Conservation (phyloP, 2,888 invertebrate genomes). For the Branchinecta sandiegonensis region DNA sequence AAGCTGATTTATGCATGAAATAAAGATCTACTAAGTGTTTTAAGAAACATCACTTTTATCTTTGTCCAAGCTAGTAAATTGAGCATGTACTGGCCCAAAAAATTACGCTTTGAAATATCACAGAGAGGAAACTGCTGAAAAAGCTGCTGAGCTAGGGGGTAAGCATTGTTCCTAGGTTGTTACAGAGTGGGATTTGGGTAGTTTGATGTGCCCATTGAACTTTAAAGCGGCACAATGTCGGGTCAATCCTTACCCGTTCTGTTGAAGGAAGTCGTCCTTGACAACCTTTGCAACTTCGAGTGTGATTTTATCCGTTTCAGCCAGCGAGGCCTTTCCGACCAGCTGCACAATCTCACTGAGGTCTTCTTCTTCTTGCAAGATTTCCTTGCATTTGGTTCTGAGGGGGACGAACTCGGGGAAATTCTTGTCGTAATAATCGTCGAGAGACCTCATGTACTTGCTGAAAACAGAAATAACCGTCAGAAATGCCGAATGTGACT, state of each 20-base stretch:
- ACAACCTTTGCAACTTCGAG: constrained; percentile 94
- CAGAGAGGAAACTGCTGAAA: too few species aligned
- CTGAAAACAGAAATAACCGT: constrained; percentile 39
- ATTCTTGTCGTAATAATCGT: constrained; percentile 98
- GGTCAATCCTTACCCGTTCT: constrained; percentile 59
- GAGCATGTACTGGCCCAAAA: too few species aligned
- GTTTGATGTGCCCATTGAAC: too few species aligned
- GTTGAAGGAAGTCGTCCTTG: constrained; percentile 98
- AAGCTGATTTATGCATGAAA: too few species aligned
- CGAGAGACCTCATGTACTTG: constrained; percentile 95
- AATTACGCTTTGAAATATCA: too few species aligned
- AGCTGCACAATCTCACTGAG: constrained; percentile 98
- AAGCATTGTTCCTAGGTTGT: too few species aligned
- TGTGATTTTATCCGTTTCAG: constrained; percentile 98
- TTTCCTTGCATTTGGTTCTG: constrained; percentile 90
- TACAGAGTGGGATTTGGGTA: too few species aligned
- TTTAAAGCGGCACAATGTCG: too few species aligned
- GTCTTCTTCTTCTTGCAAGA: constrained; percentile 97
- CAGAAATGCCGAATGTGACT: not conserved
- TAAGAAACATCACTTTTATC: too few species aligned
- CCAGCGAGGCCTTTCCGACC: constrained; percentile 96
- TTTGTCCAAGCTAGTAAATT: too few species aligned
- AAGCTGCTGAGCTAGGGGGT: too few species aligned
- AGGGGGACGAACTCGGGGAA: constrained; percentile 92
- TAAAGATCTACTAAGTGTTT: too few species aligned